phyloP scores from a whole-genome alignment of 2,113 vertebrate species.

The Peromyscus polionotus region DNA sequence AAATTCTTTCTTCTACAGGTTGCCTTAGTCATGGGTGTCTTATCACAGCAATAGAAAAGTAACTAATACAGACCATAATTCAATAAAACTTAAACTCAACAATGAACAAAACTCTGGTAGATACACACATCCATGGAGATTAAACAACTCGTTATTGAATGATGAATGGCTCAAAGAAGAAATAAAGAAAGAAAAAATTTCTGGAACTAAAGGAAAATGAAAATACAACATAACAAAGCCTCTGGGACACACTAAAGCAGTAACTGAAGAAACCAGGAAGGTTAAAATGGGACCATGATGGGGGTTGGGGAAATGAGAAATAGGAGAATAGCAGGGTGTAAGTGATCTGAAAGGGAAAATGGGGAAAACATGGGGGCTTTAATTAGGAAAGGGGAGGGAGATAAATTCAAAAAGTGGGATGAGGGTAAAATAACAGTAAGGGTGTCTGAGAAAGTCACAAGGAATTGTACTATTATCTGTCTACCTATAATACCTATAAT shows the following conservation, averaged over 20 bases:
- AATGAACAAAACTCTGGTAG: neutral
- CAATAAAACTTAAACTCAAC: neutral
- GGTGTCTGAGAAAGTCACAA: neutral
- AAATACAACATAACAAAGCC: neutral
- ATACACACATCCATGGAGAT: neutral
- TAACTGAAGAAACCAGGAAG: neutral
- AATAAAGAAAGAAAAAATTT: neutral
- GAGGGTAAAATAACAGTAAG: neutral
- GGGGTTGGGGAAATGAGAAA: neutral
- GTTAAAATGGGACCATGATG: neutral
- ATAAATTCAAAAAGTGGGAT: neutral
- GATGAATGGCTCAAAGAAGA: neutral
- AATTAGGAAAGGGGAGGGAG: neutral
- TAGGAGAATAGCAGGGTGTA: neutral
- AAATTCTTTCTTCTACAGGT: neutral
- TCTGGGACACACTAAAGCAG: neutral
- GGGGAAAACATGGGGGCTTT: neutral
- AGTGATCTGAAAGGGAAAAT: neutral
- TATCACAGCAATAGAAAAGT: neutral
- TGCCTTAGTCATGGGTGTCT: neutral
- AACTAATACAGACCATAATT: neutral
- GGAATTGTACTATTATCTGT: neutral
- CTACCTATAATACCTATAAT: neutral
- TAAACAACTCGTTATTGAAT: neutral
- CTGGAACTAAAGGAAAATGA: neutral